phyloP scores from a whole-genome alignment of 1,140 invertebrate species.

The Drosophila jambulina region DNA sequence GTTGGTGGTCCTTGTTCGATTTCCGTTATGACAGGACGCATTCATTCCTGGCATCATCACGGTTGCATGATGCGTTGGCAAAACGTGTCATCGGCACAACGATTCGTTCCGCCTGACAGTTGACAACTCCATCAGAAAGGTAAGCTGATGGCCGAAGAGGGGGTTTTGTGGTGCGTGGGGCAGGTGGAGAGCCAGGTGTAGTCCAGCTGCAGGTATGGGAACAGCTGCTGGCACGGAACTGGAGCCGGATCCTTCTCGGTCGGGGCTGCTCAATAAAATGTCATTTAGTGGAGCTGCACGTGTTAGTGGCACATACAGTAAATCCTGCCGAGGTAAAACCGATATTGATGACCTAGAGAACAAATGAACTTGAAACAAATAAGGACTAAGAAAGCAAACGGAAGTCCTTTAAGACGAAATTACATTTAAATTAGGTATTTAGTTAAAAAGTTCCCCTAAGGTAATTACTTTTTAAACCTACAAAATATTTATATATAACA shows the following conservation, averaged over 20 bases:
- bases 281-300: slow-evolving; percentile 44
- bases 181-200: not conserved
- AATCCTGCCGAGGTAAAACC: not conserved
- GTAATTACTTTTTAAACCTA: too few species aligned
- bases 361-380: not conserved
- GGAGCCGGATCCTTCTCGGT: slow-evolving; percentile 16
- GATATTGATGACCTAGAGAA: slow-evolving; percentile 6
- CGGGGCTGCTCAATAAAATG: slow-evolving; percentile 63
- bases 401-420: not conserved
- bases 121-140: slow-evolving; percentile 53
- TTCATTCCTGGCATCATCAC: slow-evolving; percentile 65
- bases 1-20: slow-evolving; percentile 35
- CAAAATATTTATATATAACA: too few species aligned
- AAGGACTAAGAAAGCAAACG: not conserved
- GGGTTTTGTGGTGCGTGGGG: not conserved
- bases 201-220: not conserved
- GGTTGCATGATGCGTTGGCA: slow-evolving; percentile 73
- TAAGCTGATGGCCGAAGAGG: slow-evolving; percentile 25
- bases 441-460: too few species aligned
- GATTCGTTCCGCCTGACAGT: slow-evolving; percentile 40
- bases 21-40: slow-evolving; percentile 68
- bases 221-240: not conserved
- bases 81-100: slow-evolving; percentile 67
- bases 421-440: not conserved
- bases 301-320: slow-evolving; percentile 20